Conservation (phyloP, 2,888 invertebrate genomes). For the Nematopogon swammerdamellus region DNA sequence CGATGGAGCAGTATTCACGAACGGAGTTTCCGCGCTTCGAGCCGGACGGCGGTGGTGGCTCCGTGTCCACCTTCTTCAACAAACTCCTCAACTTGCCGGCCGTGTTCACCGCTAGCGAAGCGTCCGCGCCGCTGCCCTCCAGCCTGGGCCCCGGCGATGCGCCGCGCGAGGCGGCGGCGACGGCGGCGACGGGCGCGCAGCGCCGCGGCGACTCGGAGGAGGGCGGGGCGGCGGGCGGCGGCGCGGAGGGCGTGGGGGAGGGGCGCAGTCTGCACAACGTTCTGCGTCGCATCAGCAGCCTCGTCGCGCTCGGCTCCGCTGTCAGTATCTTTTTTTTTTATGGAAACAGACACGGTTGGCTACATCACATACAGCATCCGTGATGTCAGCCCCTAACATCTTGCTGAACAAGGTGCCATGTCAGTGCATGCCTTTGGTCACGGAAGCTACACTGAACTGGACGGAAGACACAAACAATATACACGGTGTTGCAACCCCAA, state of each 20-base stretch:
- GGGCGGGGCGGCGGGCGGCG: conserved; percentile 36
- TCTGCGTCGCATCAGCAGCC: conserved; percentile 80
- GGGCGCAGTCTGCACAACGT: conserved; percentile 84
- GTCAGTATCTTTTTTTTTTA: conserved; percentile 46
- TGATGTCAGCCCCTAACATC: too few relatives aligned
- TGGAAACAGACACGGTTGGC: too few relatives aligned
- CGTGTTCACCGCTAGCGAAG: conserved; percentile 41
- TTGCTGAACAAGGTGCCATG: too few relatives aligned
- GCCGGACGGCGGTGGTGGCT: conserved; percentile 70
- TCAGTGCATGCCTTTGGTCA: too few relatives aligned
- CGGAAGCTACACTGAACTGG: too few relatives aligned
- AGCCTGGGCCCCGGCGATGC: conserved; percentile 19
- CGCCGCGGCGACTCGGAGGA: conserved; percentile 24
- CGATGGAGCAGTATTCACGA: conserved; percentile 44
- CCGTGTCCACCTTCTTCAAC: conserved; percentile 69
- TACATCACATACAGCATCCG: too few relatives aligned
- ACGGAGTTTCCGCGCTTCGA: conserved; percentile 61
- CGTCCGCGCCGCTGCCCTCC: conserved; percentile 22
- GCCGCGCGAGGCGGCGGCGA: conserved; percentile 20
- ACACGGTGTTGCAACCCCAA: too few relatives aligned
- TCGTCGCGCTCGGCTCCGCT: conserved; percentile 76
- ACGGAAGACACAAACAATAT: too few relatives aligned
- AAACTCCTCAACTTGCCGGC: conserved; percentile 71
- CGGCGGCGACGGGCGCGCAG: conserved; percentile 21
- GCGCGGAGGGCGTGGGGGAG: conserved; percentile 62